These are phyloP conservation scores for Watsonalla binaria DNA, from an alignment of 2,888 invertebrate genomes.

Conservation along the genomic window DNA sequence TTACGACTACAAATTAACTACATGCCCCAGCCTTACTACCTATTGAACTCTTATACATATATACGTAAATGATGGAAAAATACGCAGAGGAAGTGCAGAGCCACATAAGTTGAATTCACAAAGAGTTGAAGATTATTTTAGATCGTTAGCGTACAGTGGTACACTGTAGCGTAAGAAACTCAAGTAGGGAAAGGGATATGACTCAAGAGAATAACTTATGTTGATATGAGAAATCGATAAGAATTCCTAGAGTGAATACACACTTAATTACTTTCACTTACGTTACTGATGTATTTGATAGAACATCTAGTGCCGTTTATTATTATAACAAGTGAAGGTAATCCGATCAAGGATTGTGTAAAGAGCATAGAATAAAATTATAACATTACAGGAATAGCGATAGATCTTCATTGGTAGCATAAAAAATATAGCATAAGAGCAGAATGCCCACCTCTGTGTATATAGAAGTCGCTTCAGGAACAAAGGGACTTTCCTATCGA, in stretches of 20 bases:
- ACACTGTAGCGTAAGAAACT: background rate
- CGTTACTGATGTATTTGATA: no score
- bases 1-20: slow-evolving; percentile 62
- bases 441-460: slow-evolving; percentile 10
- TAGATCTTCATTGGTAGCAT: no score
- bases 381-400: no score
- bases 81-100: slow-evolving; percentile 3
- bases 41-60: slow-evolving; percentile 28
- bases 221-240: background rate
- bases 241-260: background rate
- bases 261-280: background rate
- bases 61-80: slow-evolving; percentile 12
- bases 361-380: no score
- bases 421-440: background rate
- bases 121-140: background rate
- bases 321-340: no score
- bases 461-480: slow-evolving; percentile 39
- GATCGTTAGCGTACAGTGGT: background rate
- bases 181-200: background rate
- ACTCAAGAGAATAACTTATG: background rate
- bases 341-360: no score
- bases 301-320: no score
- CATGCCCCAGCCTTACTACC: slow-evolving; percentile 32
- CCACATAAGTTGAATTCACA: slow-evolving; percentile 4
- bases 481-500: slow-evolving; percentile 65